These are phyloP conservation scores for Montipora sp. DNA, from an alignment of 64 coral and sea anemone genomes.

Conservation along the genomic window DNA sequence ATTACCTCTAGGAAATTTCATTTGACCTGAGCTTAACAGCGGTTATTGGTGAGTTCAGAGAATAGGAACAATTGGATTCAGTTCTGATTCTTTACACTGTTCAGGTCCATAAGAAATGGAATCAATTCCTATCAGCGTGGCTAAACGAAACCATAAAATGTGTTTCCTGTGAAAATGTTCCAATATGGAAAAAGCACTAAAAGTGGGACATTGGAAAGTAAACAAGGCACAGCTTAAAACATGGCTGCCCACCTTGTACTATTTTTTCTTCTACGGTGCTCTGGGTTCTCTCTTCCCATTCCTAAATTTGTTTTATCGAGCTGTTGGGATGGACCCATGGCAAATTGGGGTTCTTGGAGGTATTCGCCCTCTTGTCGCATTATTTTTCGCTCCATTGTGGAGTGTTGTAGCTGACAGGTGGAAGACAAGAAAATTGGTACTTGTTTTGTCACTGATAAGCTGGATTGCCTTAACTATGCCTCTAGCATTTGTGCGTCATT, in stretches of 20 bases:
- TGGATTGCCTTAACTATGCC: conserved; percentile 85
- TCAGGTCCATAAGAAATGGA: too few relatives aligned
- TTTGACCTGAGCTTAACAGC: too few relatives aligned
- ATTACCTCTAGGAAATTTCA: not conserved
- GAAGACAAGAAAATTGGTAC: conserved; percentile 66
- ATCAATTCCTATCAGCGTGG: not conserved
- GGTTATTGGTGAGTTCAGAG: too few relatives aligned
- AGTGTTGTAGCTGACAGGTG: conserved; percentile 77
- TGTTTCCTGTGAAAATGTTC: not conserved
- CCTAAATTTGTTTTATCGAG: conserved; percentile 81
- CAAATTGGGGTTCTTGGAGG: conserved; percentile 92
- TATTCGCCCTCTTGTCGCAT: conserved; percentile 74
- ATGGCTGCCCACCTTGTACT: conserved; percentile 83
- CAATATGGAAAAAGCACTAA: conserved; percentile 16
- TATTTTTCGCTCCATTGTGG: conserved; percentile 84
- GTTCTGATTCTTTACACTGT: too few relatives aligned
- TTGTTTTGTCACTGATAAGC: conserved; percentile 66
- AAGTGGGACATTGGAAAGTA: conserved; percentile 70
- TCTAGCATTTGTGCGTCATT: conserved; percentile 58
- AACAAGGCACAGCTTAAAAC: conserved; percentile 65
- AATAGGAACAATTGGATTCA: too few relatives aligned
- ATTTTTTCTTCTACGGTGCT: conserved; percentile 88
- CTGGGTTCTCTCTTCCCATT: conserved; percentile 83
- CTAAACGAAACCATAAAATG: not conserved
- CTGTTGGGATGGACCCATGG: conserved; percentile 79